Percentiles rank a stretch among this genome's conserved stretches.
Evolutionary conservation across 2,888 invertebrate genomes (phyloP).

Genomic region (Cantharis rustica): DNA sequence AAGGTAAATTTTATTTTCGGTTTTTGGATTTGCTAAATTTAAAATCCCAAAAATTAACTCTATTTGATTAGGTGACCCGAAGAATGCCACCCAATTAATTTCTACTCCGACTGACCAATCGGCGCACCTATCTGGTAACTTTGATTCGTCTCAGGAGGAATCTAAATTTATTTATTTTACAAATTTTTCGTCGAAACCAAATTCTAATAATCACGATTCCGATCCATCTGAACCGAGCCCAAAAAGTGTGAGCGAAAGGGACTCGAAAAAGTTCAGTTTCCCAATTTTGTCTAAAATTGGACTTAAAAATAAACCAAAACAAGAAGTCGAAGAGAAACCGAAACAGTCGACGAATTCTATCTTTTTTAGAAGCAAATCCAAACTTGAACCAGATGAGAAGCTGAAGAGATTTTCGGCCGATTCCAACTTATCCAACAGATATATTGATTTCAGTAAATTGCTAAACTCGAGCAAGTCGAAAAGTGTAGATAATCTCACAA

Average conservation of each 20-base stretch:
- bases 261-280: not conserved
- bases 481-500: not conserved
- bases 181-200: not conserved
- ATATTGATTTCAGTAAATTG: conserved; percentile 5
- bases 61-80: not conserved
- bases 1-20: conserved; percentile 62
- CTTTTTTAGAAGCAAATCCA: not conserved
- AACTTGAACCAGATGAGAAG: not conserved
- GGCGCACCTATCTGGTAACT: not conserved
- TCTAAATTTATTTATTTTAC: not conserved
- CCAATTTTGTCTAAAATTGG: not conserved
- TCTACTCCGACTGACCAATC: not conserved
- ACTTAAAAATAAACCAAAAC: not conserved
- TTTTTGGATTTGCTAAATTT: not conserved
- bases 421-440: not conserved
- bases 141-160: not conserved
- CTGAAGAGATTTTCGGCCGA: not conserved
- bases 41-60: not conserved
- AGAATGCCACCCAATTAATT: not conserved
- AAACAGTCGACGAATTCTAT: not conserved
- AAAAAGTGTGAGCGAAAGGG: not conserved
- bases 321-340: not conserved
- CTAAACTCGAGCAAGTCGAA: not conserved
- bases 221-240: not conserved
- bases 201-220: not conserved